Percentiles rank a stretch among this genome's conserved stretches.
Evolutionary conservation across 1,140 invertebrate species (phyloP).

Genomic region (Eriocheir sinensis): DNA sequence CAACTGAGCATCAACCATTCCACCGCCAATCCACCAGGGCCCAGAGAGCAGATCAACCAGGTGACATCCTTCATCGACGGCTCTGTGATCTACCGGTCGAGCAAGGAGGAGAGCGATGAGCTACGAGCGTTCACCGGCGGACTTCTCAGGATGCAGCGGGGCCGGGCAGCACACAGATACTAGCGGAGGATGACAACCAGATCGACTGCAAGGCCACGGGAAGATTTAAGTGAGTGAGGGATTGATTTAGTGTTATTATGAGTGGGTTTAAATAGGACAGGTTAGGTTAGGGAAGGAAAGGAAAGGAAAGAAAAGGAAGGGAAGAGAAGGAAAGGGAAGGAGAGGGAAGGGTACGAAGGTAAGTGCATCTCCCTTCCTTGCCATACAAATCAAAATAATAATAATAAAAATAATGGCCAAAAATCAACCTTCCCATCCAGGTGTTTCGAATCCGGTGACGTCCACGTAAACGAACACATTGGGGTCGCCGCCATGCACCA

Average conservation of each 20-base stretch:
- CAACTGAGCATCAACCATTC: too few relatives aligned
- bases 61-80: constrained; percentile 94
- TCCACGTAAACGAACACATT: constrained; percentile 89
- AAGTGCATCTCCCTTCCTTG: too few relatives aligned
- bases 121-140: constrained; percentile 84
- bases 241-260: too few relatives aligned
- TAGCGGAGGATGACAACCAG: constrained; percentile 80
- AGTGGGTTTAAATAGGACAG: not conserved
- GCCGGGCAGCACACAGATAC: constrained; percentile 80
- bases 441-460: constrained; percentile 84
- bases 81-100: constrained; percentile 91
- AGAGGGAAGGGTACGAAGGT: not conserved
- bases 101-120: constrained; percentile 83
- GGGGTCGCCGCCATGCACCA: constrained; percentile 83
- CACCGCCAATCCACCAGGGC: too few relatives aligned
- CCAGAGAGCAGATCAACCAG: constrained; percentile 92
- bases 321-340: too few relatives aligned
- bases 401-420: too few relatives aligned
- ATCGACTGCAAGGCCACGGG: constrained; percentile 76
- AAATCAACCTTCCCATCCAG: too few relatives aligned
- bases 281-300: too few relatives aligned
- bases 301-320: not conserved
- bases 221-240: constrained; percentile 74
- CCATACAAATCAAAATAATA: too few relatives aligned
- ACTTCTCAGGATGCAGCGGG: constrained; percentile 82